These are phyloP conservation scores for Heterocephalus glaber DNA, from an alignment of 2,113 vertebrate genomes.

Conservation along the genomic window DNA sequence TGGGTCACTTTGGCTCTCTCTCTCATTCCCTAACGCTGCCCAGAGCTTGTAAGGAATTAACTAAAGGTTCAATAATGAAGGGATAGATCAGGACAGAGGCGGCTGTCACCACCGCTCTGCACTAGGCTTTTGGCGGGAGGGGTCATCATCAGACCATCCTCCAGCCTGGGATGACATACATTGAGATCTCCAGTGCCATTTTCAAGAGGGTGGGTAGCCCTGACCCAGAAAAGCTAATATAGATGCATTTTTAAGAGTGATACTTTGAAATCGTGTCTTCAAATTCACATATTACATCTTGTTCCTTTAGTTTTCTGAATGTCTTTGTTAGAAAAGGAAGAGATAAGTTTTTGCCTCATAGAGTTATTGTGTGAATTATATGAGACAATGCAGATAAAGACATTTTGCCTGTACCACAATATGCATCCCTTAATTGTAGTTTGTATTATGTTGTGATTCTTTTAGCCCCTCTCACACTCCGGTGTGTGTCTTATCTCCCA, in stretches of 20 bases:
- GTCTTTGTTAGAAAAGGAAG: neutral
- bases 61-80: neutral
- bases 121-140: neutral
- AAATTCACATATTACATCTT: neutral
- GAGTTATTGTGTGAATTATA: neutral
- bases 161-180: neutral
- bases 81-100: neutral
- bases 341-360: neutral
- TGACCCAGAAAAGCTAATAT: neutral
- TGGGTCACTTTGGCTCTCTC: neutral
- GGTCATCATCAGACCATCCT: neutral
- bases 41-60: neutral
- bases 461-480: neutral
- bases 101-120: no score
- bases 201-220: neutral
- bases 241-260: neutral
- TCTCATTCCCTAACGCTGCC: neutral
- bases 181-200: neutral
- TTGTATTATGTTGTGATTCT: neutral
- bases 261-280: neutral
- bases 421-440: neutral
- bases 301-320: conserved; percentile 7
- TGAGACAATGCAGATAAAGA: neutral
- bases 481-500: neutral
- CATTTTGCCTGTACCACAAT: neutral